Evolutionary conservation across 2,797 vertebrate genomes (phyloP).

Genomic region (Florisuga fusca): DNA sequence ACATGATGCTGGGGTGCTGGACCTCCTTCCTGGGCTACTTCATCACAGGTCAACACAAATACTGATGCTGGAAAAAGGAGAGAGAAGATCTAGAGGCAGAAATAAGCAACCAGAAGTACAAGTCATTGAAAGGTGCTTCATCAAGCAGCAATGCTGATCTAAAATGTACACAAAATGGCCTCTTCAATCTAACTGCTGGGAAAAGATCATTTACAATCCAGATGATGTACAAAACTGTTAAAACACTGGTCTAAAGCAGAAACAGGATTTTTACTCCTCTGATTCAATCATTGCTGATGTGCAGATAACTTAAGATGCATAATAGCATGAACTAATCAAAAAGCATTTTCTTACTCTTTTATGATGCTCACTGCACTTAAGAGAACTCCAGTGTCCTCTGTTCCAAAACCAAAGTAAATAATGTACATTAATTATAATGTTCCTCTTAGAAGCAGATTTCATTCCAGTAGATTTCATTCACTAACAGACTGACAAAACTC

Average conservation of each 20-base stretch:
- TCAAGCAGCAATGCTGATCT: background rate
- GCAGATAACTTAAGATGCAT: background rate
- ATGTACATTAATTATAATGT: background rate
- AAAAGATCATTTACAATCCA: background rate
- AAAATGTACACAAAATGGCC: background rate
- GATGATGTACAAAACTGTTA: background rate
- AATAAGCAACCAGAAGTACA: background rate
- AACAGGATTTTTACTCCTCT: background rate
- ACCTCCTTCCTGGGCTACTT: background rate
- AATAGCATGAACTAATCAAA: background rate
- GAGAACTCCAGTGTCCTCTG: constrained; percentile 24
- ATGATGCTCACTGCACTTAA: background rate
- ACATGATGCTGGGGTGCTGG: background rate
- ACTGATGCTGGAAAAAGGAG: background rate
- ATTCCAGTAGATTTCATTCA: background rate
- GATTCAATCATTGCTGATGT: background rate
- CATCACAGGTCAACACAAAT: background rate
- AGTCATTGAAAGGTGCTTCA: background rate
- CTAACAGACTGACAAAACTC: background rate
- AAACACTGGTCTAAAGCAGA: background rate
- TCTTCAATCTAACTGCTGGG: background rate
- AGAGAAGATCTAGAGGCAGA: background rate
- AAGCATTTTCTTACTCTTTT: constrained; percentile 8
- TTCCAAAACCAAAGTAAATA: background rate
- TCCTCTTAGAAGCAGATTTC: constrained; percentile 37